phyloP scores from a whole-genome alignment of 2,888 invertebrate genomes.

The Sacculina carcini region DNA sequence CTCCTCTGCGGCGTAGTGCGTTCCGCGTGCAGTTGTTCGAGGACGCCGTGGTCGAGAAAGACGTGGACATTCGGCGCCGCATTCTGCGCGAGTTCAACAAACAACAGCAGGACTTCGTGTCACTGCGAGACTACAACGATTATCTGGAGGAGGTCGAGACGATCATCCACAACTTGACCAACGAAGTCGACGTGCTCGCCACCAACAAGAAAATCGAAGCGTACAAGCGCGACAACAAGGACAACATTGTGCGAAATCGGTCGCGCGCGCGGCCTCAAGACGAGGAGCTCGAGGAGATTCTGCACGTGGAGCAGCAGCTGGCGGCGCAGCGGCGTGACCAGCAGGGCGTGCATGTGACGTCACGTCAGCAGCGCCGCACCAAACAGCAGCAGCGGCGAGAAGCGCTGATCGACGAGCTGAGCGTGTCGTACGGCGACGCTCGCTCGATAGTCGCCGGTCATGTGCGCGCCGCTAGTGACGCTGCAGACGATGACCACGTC shows the following conservation, averaged over 20 bases:
- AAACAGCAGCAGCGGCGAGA: conserved; percentile 70
- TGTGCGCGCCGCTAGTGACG: conserved; percentile 33
- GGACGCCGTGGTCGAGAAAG: conserved; percentile 86
- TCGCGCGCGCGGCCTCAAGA: conserved; percentile 30
- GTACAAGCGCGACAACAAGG: conserved; percentile 70
- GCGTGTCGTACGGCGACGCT: conserved; percentile 73
- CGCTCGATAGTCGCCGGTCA: conserved; percentile 43
- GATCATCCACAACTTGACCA: conserved; percentile 65
- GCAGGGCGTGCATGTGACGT: conserved; percentile 27
- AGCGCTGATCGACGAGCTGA: conserved; percentile 77
- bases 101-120: conserved; percentile 70
- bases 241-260: conserved; percentile 43
- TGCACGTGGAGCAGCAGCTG: conserved; percentile 41
- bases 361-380: conserved; percentile 30
- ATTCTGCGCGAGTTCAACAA: conserved; percentile 78
- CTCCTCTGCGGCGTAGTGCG: conserved; percentile 58
- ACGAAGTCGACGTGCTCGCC: conserved; percentile 61
- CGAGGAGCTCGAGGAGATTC: conserved; percentile 59
- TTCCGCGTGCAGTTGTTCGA: conserved; percentile 88
- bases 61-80: conserved; percentile 73
- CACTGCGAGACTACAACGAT: conserved; percentile 66
- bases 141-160: conserved; percentile 86
- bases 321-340: conserved; percentile 6
- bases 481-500: no score
- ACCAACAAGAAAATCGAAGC: conserved; percentile 73